Conservation (phyloP, 1,140 invertebrate species). For the Tetraneura akinire region DNA sequence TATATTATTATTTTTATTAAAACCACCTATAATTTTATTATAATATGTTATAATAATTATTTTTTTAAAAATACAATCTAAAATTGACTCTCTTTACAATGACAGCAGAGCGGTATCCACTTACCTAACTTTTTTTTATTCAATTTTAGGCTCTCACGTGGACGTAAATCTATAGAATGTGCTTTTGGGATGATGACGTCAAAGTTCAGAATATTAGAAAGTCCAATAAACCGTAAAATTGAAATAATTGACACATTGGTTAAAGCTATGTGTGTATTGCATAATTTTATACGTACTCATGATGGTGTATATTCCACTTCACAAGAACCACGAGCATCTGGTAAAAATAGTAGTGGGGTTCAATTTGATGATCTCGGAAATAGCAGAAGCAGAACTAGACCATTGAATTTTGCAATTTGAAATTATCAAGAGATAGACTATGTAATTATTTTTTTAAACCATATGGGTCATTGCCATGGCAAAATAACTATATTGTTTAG, state of each 20-base stretch:
- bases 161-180: no score
- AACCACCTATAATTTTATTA: no score
- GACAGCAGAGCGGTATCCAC: no score
- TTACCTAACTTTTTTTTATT: no score
- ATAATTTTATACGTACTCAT: background rate
- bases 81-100: no score
- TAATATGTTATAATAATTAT: no score
- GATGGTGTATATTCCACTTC: background rate
- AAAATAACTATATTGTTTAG: slow-evolving; percentile 4
- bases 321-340: background rate
- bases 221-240: background rate
- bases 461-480: background rate
- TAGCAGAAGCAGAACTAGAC: background rate
- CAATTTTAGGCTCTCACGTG: no score
- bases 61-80: no score
- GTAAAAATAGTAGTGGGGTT: background rate
- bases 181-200: no score
- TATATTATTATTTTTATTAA: no score
- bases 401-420: background rate
- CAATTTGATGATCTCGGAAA: background rate
- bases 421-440: background rate
- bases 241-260: background rate
- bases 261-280: background rate
- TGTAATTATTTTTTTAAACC: background rate
- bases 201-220: no score